phyloP scores from a whole-genome alignment of 1,140 invertebrate genomes.

The Pseudomyrmex flavicornis region DNA sequence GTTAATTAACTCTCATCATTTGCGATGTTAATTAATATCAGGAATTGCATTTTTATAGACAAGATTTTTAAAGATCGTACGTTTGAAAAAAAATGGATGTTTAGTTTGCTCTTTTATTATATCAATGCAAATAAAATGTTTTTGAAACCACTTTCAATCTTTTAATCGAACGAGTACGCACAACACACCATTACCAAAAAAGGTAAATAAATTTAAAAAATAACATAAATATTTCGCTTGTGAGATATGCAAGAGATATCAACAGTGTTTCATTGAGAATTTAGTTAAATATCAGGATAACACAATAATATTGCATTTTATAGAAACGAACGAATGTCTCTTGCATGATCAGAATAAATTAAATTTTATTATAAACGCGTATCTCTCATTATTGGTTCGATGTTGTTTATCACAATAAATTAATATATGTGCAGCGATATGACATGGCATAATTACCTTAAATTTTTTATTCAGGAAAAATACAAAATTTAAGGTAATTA shows the following conservation, averaged over 20 bases:
- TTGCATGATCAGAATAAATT: conserved; percentile 13
- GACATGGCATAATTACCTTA: neutral
- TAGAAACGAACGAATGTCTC: too few relatives aligned
- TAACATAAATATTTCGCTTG: too few relatives aligned
- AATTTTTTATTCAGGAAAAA: too few relatives aligned
- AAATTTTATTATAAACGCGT: neutral
- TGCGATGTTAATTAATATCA: conserved; percentile 18
- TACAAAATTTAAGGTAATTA: neutral
- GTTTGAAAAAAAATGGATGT: too few relatives aligned
- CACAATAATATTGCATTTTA: conserved; percentile 19
- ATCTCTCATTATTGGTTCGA: neutral
- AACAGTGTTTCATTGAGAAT: neutral
- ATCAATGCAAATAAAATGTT: neutral
- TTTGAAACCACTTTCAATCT: conserved; percentile 43
- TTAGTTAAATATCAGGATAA: conserved; percentile 20
- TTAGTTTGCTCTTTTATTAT: too few relatives aligned
- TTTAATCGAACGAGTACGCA: neutral
- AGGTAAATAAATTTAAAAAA: too few relatives aligned
- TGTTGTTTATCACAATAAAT: neutral
- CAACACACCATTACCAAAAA: neutral
- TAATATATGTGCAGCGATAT: neutral
- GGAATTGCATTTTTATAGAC: neutral
- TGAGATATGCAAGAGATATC: too few relatives aligned
- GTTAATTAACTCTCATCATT: neutral
- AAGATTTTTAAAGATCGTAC: neutral